Percentiles rank a stretch among this genome's conserved stretches.
phyloP scores from a whole-genome alignment of 2,113 vertebrate species.

The Thymallus thymallus region DNA sequence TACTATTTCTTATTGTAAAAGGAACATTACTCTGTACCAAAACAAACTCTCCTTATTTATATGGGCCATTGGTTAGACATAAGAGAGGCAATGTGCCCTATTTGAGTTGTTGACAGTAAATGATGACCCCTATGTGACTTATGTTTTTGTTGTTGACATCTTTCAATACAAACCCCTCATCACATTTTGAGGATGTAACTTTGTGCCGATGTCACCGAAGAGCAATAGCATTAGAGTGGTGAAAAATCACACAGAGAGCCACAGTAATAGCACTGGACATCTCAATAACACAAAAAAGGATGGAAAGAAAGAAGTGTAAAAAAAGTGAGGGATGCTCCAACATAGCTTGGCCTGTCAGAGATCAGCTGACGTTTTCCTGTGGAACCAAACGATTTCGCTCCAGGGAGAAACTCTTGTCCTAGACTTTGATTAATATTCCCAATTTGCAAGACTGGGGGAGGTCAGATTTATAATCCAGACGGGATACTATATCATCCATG shows the following conservation, averaged over 20 bases:
- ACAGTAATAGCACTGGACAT: neutral
- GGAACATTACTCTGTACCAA: no score
- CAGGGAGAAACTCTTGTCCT: constrained; percentile 40
- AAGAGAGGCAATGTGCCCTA: no score
- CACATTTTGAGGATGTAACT: no score
- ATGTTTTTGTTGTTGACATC: no score
- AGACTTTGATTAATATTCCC: constrained; percentile 51
- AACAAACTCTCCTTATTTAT: no score
- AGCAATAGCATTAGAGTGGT: neutral
- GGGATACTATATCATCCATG: constrained; percentile 57
- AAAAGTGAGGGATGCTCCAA: constrained; percentile 28
- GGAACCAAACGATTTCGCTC: constrained; percentile 40
- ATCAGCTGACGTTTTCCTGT: constrained; percentile 51
- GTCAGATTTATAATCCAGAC: constrained; percentile 62
- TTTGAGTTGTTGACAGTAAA: no score
- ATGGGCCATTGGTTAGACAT: no score
- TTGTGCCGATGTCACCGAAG: no score
- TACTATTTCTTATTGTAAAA: no score
- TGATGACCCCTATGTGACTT: no score
- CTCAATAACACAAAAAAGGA: neutral
- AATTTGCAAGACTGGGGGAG: constrained; percentile 46
- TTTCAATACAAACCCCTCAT: no score
- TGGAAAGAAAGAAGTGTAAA: constrained; percentile 3
- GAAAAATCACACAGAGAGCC: neutral
- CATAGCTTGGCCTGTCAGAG: neutral